Evolutionary conservation across 2,113 vertebrate species (phyloP), one percentile per base, ranked within the genome.

Genomic region (Cyprinodon tularosa): DNA sequence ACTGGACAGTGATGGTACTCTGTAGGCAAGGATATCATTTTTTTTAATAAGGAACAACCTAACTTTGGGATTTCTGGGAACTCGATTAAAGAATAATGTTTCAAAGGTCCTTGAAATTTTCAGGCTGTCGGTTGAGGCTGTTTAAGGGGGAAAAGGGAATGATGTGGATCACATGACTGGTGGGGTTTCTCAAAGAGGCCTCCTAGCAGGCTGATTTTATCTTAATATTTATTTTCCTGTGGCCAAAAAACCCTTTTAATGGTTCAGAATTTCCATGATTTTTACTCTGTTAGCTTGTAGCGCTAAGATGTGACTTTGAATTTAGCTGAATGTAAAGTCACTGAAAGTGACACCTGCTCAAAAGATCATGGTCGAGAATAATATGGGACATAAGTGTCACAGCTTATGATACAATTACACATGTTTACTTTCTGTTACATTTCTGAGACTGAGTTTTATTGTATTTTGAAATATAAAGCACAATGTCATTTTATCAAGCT

Each of bases 81-180:
- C 22, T 73, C 45, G 13, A 57, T 72, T 15, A 57, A 45, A 3
- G 67, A 47, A n/a, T 17, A 44, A 57, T 0, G 0, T 53, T 70
- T 62, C 39, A 65, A 68, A 40, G 39, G 8, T 39, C 42, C 12
- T 45, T 14, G 36, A 36, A 53, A 47, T 62, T 62, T 9, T 8
- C 29, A 71, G 13, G 53, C 53, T 71, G 53, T 57, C 36, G 47
- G 57, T 71, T 60, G 68, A 61, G 68, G 45, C 67, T 22, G 8
- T 68, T 37, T 6, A 64, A 61, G 44, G 38, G 20, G 45, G 45
- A 22, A 62, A 12, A 13, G 29, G 5, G 61, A 6, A 38, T 9
- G 66, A 66, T 70, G 53, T 62, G 38, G 71, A 67, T 76, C 62
- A 76, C 69, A 62, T 83, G 77, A 72, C 74, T 1, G 5, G 14